phyloP scores from a whole-genome alignment of 2,797 vertebrate species.

The Nannoperca obscura region DNA sequence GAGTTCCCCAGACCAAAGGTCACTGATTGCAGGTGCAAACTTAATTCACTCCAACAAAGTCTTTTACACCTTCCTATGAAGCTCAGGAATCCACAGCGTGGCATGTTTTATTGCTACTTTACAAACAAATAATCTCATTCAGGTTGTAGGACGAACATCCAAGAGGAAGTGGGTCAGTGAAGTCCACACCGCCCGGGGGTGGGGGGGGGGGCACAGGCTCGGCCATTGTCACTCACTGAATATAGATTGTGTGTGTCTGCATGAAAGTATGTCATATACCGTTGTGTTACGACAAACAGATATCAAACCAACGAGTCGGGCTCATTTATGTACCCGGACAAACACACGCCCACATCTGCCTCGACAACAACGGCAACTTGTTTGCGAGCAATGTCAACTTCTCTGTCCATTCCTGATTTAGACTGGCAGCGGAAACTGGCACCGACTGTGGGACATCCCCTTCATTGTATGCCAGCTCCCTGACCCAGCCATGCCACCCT shows the following conservation, averaged over 20 bases:
- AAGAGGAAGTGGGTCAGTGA: conserved; percentile 65
- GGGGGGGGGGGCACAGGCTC: not conserved
- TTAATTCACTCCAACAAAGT: not conserved
- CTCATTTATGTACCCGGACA: not conserved
- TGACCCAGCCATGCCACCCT: conserved; percentile 59
- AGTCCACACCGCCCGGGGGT: too few relatives aligned
- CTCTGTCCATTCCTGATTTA: conserved; percentile 71
- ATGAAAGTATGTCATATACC: conserved; percentile 1
- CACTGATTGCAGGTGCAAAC: not conserved
- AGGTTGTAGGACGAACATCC: conserved; percentile 33
- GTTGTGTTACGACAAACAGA: conserved; percentile 21
- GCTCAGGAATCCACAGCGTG: conserved; percentile 25
- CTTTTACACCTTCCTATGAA: conserved; percentile 16
- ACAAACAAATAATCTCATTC: conserved; percentile 29
- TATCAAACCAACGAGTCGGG: conserved; percentile 35
- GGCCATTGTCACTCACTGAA: conserved; percentile 5
- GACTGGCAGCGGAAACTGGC: conserved; percentile 71
- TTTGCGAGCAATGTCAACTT: conserved; percentile 56
- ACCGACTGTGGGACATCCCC: conserved; percentile 69
- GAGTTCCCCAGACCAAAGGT: not conserved
- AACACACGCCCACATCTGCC: conserved; percentile 38
- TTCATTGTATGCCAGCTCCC: conserved; percentile 66
- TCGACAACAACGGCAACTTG: conserved; percentile 60
- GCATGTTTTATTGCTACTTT: conserved; percentile 24
- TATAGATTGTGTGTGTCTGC: conserved; percentile 17